These are phyloP conservation scores for Borostomias antarcticus DNA, from an alignment of 2,797 vertebrate species.

Conservation along the genomic window DNA sequence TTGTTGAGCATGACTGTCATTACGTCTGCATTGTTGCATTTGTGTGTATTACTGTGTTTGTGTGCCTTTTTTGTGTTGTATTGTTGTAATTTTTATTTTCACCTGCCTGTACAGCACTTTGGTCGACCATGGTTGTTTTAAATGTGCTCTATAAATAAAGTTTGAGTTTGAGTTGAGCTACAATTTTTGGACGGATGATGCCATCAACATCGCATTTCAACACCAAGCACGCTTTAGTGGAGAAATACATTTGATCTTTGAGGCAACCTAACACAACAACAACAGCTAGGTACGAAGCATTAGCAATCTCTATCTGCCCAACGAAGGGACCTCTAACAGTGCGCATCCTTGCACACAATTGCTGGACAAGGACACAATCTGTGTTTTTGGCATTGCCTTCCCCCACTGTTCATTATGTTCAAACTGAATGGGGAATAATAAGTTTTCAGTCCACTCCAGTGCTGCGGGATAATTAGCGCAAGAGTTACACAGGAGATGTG, in stretches of 20 bases:
- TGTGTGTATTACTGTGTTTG: no score
- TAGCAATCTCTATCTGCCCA: background rate
- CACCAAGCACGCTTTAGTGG: background rate
- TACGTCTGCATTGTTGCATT: no score
- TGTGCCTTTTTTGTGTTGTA: no score
- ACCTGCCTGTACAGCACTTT: no score
- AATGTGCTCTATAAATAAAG: no score
- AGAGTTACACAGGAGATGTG: background rate
- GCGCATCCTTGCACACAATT: background rate
- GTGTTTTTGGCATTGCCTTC: background rate
- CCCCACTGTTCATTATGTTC: background rate
- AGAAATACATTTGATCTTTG: background rate
- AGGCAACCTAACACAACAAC: background rate
- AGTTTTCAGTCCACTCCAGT: background rate
- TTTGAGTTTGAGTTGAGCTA: no score
- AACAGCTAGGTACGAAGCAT: background rate
- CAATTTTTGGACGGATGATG: no score
- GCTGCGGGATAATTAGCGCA: background rate
- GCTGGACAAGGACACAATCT: background rate
- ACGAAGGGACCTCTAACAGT: background rate
- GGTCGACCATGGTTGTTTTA: no score
- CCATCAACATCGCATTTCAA: no score
- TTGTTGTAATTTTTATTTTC: no score
- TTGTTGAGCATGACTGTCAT: no score
- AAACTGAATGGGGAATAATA: constrained; percentile 12